A percentile compares a stretch with the other conserved stretches of the same genome.
These are phyloP conservation scores for Flexamia atlantica DNA, from an alignment of 2,888 invertebrate genomes.

Conservation along the genomic window DNA sequence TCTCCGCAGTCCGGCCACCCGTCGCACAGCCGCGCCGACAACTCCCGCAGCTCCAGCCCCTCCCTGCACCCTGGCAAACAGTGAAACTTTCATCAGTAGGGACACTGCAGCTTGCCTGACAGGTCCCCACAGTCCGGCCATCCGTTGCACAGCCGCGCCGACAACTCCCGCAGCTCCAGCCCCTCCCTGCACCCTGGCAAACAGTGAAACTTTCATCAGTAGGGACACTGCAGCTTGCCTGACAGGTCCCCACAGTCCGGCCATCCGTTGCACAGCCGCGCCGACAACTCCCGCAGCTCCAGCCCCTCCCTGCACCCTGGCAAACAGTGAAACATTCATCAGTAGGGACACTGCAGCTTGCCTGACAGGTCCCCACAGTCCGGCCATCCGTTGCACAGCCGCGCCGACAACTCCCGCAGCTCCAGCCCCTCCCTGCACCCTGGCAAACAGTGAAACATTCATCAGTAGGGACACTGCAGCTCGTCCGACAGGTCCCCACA, in stretches of 20 bases:
- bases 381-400: constrained; percentile 91
- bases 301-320: constrained; percentile 86
- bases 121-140: constrained; percentile 91
- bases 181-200: constrained; percentile 84
- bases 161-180: constrained; percentile 85
- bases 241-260: constrained; percentile 91
- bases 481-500: too few species aligned
- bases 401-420: constrained; percentile 84
- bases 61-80: constrained; percentile 82
- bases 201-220: constrained; percentile 80
- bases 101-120: constrained; percentile 88
- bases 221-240: constrained; percentile 89
- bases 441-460: constrained; percentile 72
- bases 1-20: constrained; percentile 92
- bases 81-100: constrained; percentile 84
- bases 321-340: constrained; percentile 75
- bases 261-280: constrained; percentile 90
- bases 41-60: constrained; percentile 84
- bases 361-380: constrained; percentile 92
- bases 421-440: constrained; percentile 88
- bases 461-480: too few species aligned
- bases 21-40: constrained; percentile 89
- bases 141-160: constrained; percentile 90
- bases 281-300: constrained; percentile 85
- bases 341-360: constrained; percentile 89